phyloP scores from a whole-genome alignment of 2,113 vertebrate species.

The Xenus cinereus region DNA sequence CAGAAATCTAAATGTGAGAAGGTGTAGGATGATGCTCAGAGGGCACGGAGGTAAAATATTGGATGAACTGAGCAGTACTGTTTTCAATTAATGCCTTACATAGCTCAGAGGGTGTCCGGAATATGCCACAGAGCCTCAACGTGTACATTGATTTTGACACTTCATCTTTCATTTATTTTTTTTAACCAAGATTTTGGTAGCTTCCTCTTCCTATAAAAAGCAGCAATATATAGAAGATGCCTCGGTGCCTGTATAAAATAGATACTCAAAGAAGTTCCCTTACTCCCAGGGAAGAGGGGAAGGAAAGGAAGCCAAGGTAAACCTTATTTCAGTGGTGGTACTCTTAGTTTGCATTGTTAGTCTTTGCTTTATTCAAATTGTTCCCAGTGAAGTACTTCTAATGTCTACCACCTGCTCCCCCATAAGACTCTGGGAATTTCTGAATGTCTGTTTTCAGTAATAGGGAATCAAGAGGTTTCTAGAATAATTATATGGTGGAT shows the following conservation, averaged over 20 bases:
- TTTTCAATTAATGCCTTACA: background rate
- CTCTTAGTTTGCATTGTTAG: background rate
- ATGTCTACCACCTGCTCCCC: background rate
- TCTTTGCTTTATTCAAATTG: background rate
- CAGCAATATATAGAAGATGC: background rate
- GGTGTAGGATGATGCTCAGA: background rate
- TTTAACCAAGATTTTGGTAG: background rate
- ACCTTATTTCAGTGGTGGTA: background rate
- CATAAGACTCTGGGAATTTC: background rate
- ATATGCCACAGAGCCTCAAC: background rate
- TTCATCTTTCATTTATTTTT: background rate
- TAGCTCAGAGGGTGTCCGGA: background rate
- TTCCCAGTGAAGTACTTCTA: background rate
- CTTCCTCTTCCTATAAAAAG: background rate
- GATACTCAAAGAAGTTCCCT: background rate
- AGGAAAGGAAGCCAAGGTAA: background rate
- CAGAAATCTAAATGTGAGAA: background rate
- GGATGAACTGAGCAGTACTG: background rate
- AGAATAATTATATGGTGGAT: background rate
- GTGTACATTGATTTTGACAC: background rate
- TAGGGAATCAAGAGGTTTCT: background rate
- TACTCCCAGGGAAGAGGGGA: background rate
- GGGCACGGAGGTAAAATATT: background rate
- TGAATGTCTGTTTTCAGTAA: background rate
- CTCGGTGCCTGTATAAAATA: background rate